phyloP scores from a whole-genome alignment of 1,140 invertebrate species.

The Coptotermes formosanus region DNA sequence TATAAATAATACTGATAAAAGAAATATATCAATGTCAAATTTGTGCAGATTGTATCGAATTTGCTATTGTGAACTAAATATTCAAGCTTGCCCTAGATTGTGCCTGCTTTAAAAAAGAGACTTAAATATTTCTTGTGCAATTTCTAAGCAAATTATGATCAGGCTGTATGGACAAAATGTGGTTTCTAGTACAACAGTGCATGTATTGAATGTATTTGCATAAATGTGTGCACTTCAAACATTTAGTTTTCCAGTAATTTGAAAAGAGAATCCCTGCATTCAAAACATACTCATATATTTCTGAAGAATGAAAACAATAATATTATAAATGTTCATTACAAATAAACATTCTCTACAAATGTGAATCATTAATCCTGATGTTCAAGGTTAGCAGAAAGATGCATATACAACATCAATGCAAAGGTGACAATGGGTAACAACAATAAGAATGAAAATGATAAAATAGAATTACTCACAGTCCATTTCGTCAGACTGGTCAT shows the following conservation, averaged over 20 bases:
- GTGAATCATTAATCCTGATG: neutral
- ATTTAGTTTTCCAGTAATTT: slow-evolving; percentile 13
- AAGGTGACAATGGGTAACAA: slow-evolving; percentile 35
- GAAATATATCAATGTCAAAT: no score
- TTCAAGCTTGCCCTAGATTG: no score
- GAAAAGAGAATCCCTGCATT: slow-evolving; percentile 1
- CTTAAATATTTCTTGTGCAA: no score
- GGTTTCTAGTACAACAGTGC: no score
- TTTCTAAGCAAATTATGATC: no score
- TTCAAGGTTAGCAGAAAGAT: neutral
- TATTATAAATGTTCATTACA: neutral
- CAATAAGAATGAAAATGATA: slow-evolving; percentile 49
- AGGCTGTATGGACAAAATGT: no score
- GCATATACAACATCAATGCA: neutral
- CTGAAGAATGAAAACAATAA: neutral
- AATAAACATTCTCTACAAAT: slow-evolving; percentile 4
- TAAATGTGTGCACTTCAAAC: neutral
- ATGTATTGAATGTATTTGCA: no score
- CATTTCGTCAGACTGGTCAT: slow-evolving; percentile 76
- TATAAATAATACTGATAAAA: no score
- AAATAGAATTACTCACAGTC: slow-evolving; percentile 68
- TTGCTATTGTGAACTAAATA: no score
- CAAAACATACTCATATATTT: neutral
- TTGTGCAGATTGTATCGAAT: no score
- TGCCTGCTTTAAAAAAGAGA: no score